Evolutionary conservation across 2,113 vertebrate genomes (phyloP), one percentile per base, ranked within the genome.

Genomic region (Rissa tridactyla): DNA sequence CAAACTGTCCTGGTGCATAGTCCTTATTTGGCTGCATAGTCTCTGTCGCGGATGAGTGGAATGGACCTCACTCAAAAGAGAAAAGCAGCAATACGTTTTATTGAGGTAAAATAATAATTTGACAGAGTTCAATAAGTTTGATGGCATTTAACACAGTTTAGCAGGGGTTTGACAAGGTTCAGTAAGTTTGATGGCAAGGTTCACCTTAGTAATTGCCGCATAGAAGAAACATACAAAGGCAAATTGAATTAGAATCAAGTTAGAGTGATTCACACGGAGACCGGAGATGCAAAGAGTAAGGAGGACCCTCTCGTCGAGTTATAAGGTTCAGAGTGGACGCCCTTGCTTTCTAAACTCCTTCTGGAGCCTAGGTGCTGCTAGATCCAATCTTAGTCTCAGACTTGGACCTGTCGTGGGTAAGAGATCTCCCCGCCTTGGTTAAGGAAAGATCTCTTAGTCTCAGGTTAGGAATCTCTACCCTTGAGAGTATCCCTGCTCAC

Each of bases 321-420:
- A 75, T 1, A 5, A 80, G 29, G 21, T 64, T 72, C 46, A 61
- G 65, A 72, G 27, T 19, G 40, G 65, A 87, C 2, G 6, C 29
- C 23, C 26, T 44, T 65, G 26, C 42, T 80, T 80, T 94, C 55
- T 70, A 36, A 64, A 64, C 38, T 42, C 23, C 30, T 52, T 61
- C 30, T 21, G 49, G 21, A 88, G 15, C 11, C 36, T 25, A 51
- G 18, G 21, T n/a, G 27, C 3, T 4, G 61, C 42, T 57, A 25
- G 49, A 58, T 60, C 30, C 44, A 65, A 10, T 34, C 68, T 38
- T 20, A 85, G 55, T 32, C 42, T 83, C 68, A 58, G 30, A 65
- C 15, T 9, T 22, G 11, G 11, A 34, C n/a, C 12, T 69, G 26
- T 38, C 6, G 3, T 0, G 0, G n/a, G 19, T 72, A 40, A 68